Evolutionary conservation across 1,140 invertebrate species (phyloP), one percentile per base, ranked within the genome.

Genomic region (Drosophila baimaii): DNA sequence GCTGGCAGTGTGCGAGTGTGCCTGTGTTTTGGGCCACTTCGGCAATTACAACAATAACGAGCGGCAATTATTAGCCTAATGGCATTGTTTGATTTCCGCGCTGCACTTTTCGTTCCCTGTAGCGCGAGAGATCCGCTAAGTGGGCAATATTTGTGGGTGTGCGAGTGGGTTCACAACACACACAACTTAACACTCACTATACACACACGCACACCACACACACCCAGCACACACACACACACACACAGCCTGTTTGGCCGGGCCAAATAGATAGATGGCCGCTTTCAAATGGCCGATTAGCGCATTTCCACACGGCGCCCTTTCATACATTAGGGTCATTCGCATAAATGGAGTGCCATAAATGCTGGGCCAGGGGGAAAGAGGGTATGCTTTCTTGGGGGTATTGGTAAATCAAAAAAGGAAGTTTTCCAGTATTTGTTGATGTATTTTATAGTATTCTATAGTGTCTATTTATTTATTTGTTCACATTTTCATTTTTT

Each of bases 1-100:
- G 35, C 39, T 55, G 23, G 31, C 39, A 51, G 46, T 5, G 46
- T 5, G 47, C 47, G 10, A 51, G 47, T 35, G 25, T 19, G 59
- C 49, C 61, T 47, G 43, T 37, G 29, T 37, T 65, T 39, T 35
- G 29, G 29, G 63, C 71, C 51, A 54, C 31, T 54, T 54, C 21
- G 72, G 64, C 83, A 88, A 85, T 85, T 88, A 85, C 83, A 85
- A 82, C 82, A 82, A 85, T 85, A 88, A 85, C 79, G 82, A 85
- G 79, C 75, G 69, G 82, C 79, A 85, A 85, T 85, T 85, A 85
- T 85, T 85, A 55, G 79, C 82, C 83, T 85, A 85, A 85, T 85
- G 75, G 83, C 83, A 88, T 85, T 85, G 79, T 85, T 85, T 85
- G 82, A 85, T 85, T 85, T 85, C 83, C 83, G 79, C 59, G 71